These are phyloP conservation scores for Luffia ferchaultella DNA, from an alignment of 2,888 invertebrate genomes.

Conservation along the genomic window DNA sequence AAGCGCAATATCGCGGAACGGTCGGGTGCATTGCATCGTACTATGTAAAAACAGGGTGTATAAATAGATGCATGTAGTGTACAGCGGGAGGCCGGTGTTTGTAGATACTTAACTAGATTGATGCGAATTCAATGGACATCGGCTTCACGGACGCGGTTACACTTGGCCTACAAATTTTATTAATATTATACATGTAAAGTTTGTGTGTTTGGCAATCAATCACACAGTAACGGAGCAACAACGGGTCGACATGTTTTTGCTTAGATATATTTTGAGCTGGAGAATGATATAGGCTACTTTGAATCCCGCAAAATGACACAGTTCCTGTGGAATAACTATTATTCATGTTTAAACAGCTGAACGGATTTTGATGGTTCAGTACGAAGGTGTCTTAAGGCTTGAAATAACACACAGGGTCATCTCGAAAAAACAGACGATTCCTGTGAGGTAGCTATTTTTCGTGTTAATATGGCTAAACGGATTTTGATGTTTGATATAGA, in stretches of 20 bases:
- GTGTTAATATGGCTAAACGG: no score
- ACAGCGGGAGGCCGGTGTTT: conserved; percentile 8
- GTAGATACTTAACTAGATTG: conserved; percentile 3
- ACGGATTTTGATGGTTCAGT: no score
- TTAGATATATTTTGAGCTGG: neutral
- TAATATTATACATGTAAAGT: neutral
- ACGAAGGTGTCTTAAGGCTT: no score
- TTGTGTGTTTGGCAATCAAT: neutral
- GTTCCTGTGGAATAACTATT: no score
- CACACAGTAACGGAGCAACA: neutral
- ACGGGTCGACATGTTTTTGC: neutral
- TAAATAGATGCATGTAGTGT: conserved; percentile 27
- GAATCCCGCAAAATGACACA: no score
- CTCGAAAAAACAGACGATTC: no score
- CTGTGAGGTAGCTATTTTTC: no score
- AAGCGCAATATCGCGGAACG: conserved; percentile 23
- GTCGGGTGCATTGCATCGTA: neutral
- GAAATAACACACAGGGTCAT: no score
- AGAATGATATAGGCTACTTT: no score
- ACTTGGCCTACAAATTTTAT: neutral
- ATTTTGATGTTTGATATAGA: no score
- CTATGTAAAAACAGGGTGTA: neutral
- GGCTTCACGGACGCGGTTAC: neutral
- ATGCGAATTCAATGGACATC: conserved; percentile 1
- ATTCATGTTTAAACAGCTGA: neutral